Conservation (phyloP, 2,888 invertebrate genomes). For the Ariolimax columbianus region DNA sequence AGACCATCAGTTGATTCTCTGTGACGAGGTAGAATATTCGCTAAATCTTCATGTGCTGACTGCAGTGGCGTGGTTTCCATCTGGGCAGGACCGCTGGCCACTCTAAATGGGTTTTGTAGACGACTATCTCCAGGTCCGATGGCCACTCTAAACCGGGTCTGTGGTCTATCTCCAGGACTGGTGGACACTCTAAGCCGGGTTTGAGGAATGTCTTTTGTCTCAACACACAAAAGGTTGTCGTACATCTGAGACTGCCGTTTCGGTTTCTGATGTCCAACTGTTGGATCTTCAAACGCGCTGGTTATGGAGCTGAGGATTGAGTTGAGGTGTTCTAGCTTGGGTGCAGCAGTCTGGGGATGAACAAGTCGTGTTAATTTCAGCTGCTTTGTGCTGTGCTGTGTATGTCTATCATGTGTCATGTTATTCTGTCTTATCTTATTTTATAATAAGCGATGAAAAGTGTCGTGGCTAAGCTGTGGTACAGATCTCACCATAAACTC, state of each 20-base stretch:
- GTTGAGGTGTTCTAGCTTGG: slow-evolving; percentile 65
- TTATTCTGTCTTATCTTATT: too few species aligned
- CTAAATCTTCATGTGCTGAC: slow-evolving; percentile 66
- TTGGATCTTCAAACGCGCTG: slow-evolving; percentile 68
- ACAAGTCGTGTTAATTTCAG: too few species aligned
- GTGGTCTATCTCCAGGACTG: neutral
- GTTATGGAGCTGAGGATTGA: slow-evolving; percentile 66
- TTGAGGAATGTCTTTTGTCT: neutral
- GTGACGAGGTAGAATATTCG: slow-evolving; percentile 68
- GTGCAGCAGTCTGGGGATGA: slow-evolving; percentile 61
- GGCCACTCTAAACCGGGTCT: neutral
- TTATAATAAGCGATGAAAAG: too few species aligned
- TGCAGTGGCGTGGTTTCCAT: slow-evolving; percentile 47
- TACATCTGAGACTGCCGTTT: slow-evolving; percentile 69
- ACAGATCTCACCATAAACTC: too few species aligned
- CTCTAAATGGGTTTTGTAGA: too few species aligned
- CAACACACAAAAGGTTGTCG: slow-evolving; percentile 66
- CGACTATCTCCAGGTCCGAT: neutral
- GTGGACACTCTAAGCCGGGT: neutral
- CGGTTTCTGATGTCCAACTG: slow-evolving; percentile 60
- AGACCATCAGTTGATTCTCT: slow-evolving; percentile 63
- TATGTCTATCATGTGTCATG: too few species aligned
- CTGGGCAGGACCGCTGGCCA: neutral
- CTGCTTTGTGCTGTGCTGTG: too few species aligned
- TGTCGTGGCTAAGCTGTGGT: too few species aligned